phyloP scores from a whole-genome alignment of 2,888 invertebrate genomes.

The Coecobrya sp. region DNA sequence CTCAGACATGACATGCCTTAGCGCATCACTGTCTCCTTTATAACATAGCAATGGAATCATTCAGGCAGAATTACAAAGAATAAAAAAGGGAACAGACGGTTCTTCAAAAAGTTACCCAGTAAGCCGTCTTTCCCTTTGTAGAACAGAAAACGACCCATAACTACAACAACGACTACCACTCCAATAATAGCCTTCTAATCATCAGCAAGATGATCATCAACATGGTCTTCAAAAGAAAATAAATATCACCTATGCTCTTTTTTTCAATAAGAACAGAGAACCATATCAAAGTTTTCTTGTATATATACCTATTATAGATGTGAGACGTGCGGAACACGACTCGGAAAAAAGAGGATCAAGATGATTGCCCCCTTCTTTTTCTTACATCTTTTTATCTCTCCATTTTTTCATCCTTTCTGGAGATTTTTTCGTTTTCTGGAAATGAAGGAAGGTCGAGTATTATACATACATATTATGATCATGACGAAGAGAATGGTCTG shows the following conservation, averaged over 20 bases:
- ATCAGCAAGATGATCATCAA: not conserved
- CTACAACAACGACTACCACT: not conserved
- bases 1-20: not conserved
- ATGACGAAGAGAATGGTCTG: not conserved
- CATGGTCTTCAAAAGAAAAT: constrained; percentile 2
- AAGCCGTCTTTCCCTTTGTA: not conserved
- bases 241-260: not conserved
- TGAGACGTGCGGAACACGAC: not conserved
- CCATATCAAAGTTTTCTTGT: not conserved
- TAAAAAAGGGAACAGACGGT: constrained; percentile 28
- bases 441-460: constrained; percentile 28
- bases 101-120: constrained; percentile 23
- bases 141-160: not conserved
- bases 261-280: constrained; percentile 16
- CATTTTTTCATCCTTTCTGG: constrained; percentile 15
- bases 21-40: not conserved
- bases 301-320: not conserved
- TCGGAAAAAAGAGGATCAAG: constrained; percentile 14
- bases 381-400: constrained; percentile 37
- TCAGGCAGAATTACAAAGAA: constrained; percentile 48
- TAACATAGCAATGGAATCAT: constrained; percentile 38
- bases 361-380: constrained; percentile 49
- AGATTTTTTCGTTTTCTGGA: constrained; percentile 10
- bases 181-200: constrained; percentile 40
- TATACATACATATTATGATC: not conserved